Conservation (phyloP, 1,140 invertebrate genomes). For the Eufriesea mexicana region DNA sequence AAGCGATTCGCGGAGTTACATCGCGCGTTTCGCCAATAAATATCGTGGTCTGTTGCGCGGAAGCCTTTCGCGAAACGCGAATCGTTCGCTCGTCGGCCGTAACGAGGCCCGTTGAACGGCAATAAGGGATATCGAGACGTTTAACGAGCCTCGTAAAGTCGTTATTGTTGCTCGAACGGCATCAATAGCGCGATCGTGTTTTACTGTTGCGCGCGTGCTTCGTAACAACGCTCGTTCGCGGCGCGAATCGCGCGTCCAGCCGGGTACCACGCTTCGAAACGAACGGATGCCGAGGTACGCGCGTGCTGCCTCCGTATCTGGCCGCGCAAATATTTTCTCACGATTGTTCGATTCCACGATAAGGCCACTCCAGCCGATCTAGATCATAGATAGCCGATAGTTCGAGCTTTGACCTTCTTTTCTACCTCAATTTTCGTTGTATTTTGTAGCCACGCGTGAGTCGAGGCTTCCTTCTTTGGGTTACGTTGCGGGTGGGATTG, state of each 20-base stretch:
- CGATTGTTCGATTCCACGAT: background rate
- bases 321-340: background rate
- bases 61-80: background rate
- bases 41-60: background rate
- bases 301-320: background rate
- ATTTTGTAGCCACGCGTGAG: too few species aligned
- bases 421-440: background rate
- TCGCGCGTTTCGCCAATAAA: background rate
- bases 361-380: background rate
- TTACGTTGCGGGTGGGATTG: background rate
- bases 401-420: background rate
- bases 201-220: conserved; percentile 36
- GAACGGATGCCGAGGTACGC: background rate
- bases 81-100: too few species aligned
- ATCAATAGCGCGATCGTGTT: conserved; percentile 64
- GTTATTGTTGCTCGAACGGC: conserved; percentile 61
- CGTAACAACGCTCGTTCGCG: conserved; percentile 10
- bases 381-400: background rate
- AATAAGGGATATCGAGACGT: conserved; percentile 62
- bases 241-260: background rate
- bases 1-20: background rate
- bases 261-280: too few species aligned
- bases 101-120: conserved; percentile 6
- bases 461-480: too few species aligned
- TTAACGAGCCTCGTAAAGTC: conserved; percentile 72